Evolutionary conservation across 92 coral and sea anemone species (phyloP).

Genomic region (Heliopora coerulea): DNA sequence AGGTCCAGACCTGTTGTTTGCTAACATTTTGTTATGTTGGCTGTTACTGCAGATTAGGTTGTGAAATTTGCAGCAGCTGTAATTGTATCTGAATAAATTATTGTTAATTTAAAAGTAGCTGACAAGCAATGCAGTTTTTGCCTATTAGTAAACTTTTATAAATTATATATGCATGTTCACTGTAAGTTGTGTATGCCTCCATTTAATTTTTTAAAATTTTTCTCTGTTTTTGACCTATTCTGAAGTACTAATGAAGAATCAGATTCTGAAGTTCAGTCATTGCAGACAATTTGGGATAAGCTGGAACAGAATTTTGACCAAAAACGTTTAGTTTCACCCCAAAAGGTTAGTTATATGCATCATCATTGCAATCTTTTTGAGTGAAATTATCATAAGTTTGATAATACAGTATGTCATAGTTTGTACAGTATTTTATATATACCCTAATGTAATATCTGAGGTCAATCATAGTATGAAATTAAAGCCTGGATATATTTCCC

Average conservation of each 20-base stretch:
- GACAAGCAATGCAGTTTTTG: not conserved
- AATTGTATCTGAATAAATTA: not conserved
- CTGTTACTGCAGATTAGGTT: too few species aligned
- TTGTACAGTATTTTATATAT: too few species aligned
- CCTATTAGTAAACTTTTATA: not conserved
- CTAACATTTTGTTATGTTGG: too few species aligned
- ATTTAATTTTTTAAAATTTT: not conserved
- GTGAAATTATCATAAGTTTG: too few species aligned
- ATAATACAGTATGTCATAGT: too few species aligned
- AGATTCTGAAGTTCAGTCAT: not conserved
- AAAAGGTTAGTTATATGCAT: constrained; percentile 21
- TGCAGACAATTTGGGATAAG: constrained; percentile 8
- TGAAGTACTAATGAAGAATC: constrained; percentile 9
- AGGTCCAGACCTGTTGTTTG: too few species aligned
- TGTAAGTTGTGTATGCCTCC: not conserved
- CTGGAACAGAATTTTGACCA: constrained; percentile 26
- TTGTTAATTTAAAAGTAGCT: not conserved
- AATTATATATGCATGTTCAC: not conserved
- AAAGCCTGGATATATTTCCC: too few species aligned
- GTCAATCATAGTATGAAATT: too few species aligned
- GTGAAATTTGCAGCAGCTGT: too few species aligned
- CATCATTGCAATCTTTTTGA: too few species aligned
- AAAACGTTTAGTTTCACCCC: constrained; percentile 22
- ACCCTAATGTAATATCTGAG: too few species aligned
- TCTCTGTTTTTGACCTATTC: not conserved